Base-by-base conservation (phyloP, 2,797 vertebrate species). In the Parauchenoglanis ngamensis region DNA sequence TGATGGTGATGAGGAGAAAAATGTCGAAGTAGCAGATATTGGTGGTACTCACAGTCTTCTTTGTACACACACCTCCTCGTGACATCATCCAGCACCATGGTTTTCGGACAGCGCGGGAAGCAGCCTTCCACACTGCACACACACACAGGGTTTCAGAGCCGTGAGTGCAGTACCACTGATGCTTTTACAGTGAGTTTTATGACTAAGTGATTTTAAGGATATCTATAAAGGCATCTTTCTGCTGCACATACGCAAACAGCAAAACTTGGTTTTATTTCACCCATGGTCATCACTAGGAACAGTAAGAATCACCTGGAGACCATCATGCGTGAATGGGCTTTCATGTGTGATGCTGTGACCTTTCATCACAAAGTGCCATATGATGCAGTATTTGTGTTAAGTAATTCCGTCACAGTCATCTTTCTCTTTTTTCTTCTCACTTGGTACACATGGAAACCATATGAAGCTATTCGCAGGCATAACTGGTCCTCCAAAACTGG, bases 41-140 rank as follows among this genome's bases (percentile, higher is more conserved):
- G 52, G 23, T 86, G 54, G 46, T 23, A 97, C 98, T 97, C 94
- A 99, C 98, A 99, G 92, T 99, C 98, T 93, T 97, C 97, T 87
- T 92, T 94, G 94, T 98, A 98, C 89, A 99, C 98, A 93, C 98
- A 99, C 95, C 97, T 97, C 91, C 97, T 95, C 12, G 98, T 99
- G 92, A 98, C 89, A 88, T 99, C 98, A 94, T 99, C 98, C 40
- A 99, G 96, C 83, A 99, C 96, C 98, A 99, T 99, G 88, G 94
- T 94, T 93, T 95, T 97, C 79, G 98, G 98, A 92, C 98, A 99
- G 70, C 96, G 96, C 0, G 98, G 98, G 92, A 99, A 97, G 91
- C 98, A 99, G 91, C 98, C 98, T 94, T 99, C 98, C 90, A 99
- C 97, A 68, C 98, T 99, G 88, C 56, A 92, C 63, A 92, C 63